Conservation (phyloP, 1,140 invertebrate species). For the Atta colombica region DNA sequence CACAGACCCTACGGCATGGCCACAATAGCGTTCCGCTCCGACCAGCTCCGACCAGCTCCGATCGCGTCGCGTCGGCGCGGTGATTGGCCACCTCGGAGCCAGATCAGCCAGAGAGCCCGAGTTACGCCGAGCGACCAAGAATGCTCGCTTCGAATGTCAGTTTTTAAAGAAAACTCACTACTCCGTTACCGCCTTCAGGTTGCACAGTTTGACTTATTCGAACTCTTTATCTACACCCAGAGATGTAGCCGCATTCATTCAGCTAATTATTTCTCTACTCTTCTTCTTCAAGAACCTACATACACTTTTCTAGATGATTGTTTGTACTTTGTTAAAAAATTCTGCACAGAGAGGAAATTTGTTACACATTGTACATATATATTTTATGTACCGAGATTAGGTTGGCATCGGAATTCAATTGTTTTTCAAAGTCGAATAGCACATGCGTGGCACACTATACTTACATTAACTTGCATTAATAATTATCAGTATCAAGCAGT, state of each 20-base stretch:
- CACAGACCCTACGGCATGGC: too few relatives aligned
- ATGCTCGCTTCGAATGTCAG: neutral
- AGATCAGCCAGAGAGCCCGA: too few relatives aligned
- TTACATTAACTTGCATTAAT: constrained; percentile 50
- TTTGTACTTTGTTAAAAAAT: too few relatives aligned
- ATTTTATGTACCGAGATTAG: neutral
- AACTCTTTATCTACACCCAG: too few relatives aligned
- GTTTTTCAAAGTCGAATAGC: neutral
- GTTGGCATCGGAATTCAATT: neutral
- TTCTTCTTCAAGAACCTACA: neutral
- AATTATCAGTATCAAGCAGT: constrained; percentile 46
- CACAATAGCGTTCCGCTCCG: too few relatives aligned
- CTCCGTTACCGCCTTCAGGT: neutral
- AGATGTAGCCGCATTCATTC: neutral
- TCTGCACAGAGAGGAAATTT: too few relatives aligned
- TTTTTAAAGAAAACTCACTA: neutral
- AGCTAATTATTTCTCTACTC: neutral
- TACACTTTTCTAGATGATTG: too few relatives aligned
- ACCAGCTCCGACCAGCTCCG: neutral
- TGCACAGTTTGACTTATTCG: neutral
- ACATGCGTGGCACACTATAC: too few relatives aligned
- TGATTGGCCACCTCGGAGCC: too few relatives aligned
- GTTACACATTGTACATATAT: neutral
- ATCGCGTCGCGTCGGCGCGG: neutral
- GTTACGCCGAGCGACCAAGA: too few relatives aligned